A percentile compares a stretch with the other conserved stretches of the same genome.
Evolutionary conservation across 2,797 vertebrate species (phyloP).

Genomic region (Cossypha niveicapilla): DNA sequence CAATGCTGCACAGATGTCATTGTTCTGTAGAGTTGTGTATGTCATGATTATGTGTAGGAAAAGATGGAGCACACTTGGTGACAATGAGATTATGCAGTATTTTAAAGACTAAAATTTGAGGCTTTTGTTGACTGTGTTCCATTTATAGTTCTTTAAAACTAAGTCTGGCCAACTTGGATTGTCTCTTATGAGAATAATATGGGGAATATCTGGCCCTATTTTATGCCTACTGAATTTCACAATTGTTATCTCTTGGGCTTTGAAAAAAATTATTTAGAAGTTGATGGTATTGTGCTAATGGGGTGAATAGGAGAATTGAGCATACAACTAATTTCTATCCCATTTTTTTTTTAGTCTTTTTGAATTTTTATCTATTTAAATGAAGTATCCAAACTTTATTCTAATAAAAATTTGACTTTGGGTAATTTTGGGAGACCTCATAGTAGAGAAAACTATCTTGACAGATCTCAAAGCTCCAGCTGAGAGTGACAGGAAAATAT

Average conservation of each 20-base stretch:
- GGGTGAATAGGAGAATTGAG: not conserved
- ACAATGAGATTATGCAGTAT: not conserved
- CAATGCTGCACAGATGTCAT: not conserved
- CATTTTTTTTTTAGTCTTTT: not conserved
- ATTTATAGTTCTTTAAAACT: not conserved
- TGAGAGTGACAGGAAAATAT: not conserved
- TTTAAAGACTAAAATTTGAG: not conserved
- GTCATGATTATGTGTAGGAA: not conserved
- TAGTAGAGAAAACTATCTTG: not conserved
- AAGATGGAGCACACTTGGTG: not conserved
- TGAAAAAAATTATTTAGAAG: not conserved
- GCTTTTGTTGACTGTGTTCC: not conserved
- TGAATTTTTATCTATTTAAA: not conserved
- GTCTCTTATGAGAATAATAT: not conserved
- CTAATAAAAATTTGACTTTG: not conserved
- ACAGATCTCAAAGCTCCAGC: not conserved
- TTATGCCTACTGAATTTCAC: not conserved
- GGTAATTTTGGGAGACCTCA: not conserved
- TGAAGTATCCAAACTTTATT: not conserved
- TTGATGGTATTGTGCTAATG: not conserved
- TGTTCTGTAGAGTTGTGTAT: fast-evolving
- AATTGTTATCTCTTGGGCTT: not conserved
- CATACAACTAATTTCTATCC: not conserved
- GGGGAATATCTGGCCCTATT: not conserved
- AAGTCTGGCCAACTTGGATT: not conserved